phyloP scores from a whole-genome alignment of 1,140 invertebrate species.

The Ceratosolen fusciceps region DNA sequence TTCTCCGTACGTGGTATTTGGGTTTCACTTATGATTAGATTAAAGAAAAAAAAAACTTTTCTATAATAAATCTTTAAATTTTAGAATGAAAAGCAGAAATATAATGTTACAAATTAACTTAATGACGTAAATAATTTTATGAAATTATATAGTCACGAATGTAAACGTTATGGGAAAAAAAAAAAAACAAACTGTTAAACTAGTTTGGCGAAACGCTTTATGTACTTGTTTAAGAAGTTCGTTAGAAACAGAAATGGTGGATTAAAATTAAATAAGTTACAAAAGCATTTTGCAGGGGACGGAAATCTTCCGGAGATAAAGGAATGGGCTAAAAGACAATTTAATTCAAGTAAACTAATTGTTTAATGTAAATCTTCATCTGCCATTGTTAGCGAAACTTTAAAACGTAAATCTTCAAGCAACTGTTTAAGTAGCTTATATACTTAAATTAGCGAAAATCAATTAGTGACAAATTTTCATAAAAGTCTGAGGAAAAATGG shows the following conservation, averaged over 20 bases:
- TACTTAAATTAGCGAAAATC: no score
- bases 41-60: no score
- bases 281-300: background rate
- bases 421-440: no score
- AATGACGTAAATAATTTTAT: background rate
- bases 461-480: no score
- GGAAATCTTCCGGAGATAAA: background rate
- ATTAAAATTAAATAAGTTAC: constrained; percentile 11
- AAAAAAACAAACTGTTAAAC: background rate
- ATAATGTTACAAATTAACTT: background rate
- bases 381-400: background rate
- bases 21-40: no score
- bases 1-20: no score
- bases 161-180: background rate
- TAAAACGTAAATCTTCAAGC: no score
- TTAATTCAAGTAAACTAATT: background rate
- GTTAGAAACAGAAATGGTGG: background rate
- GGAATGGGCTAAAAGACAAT: background rate
- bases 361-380: background rate
- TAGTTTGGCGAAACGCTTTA: background rate
- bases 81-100: no score
- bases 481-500: no score
- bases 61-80: no score
- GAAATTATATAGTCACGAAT: background rate
- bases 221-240: background rate